Percentiles rank a stretch among this genome's conserved stretches.
phyloP scores from a whole-genome alignment of 2,797 vertebrate species.

The Chelon auratus region DNA sequence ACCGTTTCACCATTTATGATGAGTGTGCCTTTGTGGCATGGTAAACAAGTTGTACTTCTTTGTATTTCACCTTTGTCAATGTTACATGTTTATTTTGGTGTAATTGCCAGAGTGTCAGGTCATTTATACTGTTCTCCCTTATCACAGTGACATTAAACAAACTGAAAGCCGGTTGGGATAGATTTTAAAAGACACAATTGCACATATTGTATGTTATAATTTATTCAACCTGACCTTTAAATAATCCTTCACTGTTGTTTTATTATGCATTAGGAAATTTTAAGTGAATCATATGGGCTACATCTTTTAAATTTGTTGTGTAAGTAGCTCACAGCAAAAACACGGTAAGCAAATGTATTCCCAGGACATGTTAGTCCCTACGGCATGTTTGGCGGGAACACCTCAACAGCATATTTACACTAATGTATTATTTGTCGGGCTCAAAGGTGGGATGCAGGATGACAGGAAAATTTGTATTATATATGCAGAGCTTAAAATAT shows the following conservation, averaged over 20 bases:
- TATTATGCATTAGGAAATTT: constrained; percentile 40
- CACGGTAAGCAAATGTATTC: constrained; percentile 51
- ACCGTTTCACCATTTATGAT: background rate
- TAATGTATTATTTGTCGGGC: constrained; percentile 44
- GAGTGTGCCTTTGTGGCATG: background rate
- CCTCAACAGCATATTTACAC: constrained; percentile 46
- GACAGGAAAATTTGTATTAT: constrained; percentile 53
- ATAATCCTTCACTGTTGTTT: constrained; percentile 30
- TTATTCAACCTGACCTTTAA: background rate
- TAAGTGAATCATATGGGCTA: constrained; percentile 28
- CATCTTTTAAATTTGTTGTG: constrained; percentile 42
- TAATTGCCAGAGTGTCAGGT: background rate
- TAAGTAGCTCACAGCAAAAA: constrained; percentile 45
- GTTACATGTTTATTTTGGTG: background rate
- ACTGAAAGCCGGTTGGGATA: background rate
- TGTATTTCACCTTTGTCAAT: background rate
- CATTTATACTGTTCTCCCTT: background rate
- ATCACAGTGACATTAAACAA: background rate
- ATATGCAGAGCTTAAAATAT: constrained; percentile 41
- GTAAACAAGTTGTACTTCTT: background rate
- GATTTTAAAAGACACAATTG: no score
- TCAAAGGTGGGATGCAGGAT: constrained; percentile 29
- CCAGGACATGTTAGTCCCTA: constrained; percentile 50
- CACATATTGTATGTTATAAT: no score
- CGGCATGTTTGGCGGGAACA: constrained; percentile 52